A percentile compares a stretch with the other conserved stretches of the same genome.
These are phyloP conservation scores for Pyrrhia umbra DNA, from an alignment of 2,888 invertebrate genomes.

Conservation along the genomic window DNA sequence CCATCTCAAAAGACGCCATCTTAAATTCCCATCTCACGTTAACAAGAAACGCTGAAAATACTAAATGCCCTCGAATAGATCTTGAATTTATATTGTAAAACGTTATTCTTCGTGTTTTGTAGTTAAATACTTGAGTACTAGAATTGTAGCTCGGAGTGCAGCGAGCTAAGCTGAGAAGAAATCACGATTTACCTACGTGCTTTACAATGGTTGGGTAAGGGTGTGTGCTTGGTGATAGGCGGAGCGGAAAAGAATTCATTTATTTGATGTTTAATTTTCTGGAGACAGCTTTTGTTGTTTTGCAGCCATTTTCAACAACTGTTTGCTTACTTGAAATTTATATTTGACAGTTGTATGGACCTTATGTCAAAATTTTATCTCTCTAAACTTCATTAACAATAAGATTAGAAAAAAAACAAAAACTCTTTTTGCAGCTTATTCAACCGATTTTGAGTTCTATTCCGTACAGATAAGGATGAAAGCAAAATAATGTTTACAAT, in stretches of 20 bases:
- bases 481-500: too few relatives aligned
- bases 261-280: too few relatives aligned
- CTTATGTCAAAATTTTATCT: too few relatives aligned
- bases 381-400: too few relatives aligned
- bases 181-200: slow-evolving; percentile 67
- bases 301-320: too few relatives aligned
- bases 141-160: slow-evolving; percentile 34
- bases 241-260: slow-evolving; percentile 20
- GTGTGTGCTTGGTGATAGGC: slow-evolving; percentile 8
- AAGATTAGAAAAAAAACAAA: too few relatives aligned
- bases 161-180: slow-evolving; percentile 51
- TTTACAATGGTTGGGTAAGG: slow-evolving; percentile 31
- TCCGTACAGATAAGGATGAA: too few relatives aligned
- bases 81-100: slow-evolving; percentile 47
- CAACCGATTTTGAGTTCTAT: too few relatives aligned
- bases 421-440: too few relatives aligned
- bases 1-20: background rate
- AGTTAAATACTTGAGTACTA: slow-evolving; percentile 49
- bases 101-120: slow-evolving; percentile 44
- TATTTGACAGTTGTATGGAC: too few relatives aligned
- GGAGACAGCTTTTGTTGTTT: too few relatives aligned
- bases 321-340: too few relatives aligned
- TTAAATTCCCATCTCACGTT: slow-evolving; percentile 17
- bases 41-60: slow-evolving; percentile 23
- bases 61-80: slow-evolving; percentile 36